Percentiles rank a stretch among this genome's conserved stretches.
Conservation (phyloP, 2,797 vertebrate genomes). For the Diglossa cyanea region DNA sequence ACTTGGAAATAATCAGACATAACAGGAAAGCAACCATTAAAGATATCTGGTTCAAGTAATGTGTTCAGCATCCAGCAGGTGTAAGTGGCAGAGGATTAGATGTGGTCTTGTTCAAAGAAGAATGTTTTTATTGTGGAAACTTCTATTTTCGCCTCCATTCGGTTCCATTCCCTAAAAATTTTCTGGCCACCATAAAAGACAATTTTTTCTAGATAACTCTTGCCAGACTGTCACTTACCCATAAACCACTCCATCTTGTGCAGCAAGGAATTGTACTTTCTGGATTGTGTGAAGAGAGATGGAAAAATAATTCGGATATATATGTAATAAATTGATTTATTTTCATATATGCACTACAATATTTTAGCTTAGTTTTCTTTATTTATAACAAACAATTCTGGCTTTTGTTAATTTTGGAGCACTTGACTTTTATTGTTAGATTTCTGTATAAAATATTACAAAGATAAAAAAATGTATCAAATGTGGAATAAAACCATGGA, state of each 20-base stretch:
- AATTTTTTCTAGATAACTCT: not conserved
- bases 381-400: not conserved
- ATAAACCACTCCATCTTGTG: not conserved
- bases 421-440: not conserved
- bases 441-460: not conserved
- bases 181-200: not conserved
- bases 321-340: not conserved
- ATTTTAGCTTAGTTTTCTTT: not conserved
- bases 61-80: not conserved
- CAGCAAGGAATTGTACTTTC: not conserved
- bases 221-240: not conserved
- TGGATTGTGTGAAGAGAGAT: not conserved
- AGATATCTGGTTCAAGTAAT: not conserved
- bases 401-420: not conserved
- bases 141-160: not conserved
- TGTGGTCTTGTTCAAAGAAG: not conserved
- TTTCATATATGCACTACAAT: not conserved
- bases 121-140: not conserved
- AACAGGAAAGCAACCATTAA: not conserved
- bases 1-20: not conserved
- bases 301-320: not conserved
- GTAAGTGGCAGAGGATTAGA: not conserved
- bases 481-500: not conserved
- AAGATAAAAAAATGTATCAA: not conserved
- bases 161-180: not conserved